Evolutionary conservation across 2,113 vertebrate genomes (phyloP).

Genomic region (Balaeniceps rex): DNA sequence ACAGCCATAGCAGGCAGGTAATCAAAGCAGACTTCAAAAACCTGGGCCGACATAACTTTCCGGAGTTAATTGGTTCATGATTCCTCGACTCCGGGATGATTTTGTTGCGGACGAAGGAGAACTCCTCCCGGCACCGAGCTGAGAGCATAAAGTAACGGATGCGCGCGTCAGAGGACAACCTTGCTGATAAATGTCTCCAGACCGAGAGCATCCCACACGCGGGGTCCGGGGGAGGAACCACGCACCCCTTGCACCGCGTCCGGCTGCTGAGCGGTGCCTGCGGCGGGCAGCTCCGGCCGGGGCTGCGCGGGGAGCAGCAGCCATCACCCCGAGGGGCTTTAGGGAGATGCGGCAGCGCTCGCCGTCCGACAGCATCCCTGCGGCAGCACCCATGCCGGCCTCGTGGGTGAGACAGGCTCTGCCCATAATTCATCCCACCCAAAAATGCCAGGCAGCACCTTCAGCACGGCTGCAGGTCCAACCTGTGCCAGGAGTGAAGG

Average conservation of each 20-base stretch:
- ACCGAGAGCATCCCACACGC: neutral
- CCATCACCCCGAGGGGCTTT: neutral
- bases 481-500: neutral
- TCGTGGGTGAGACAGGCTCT: too few relatives aligned
- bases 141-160: neutral
- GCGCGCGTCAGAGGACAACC: neutral
- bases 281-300: neutral
- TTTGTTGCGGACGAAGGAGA: neutral
- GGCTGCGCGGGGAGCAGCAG: neutral
- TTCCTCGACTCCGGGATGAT: neutral
- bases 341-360: too few relatives aligned
- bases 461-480: neutral
- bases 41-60: neutral
- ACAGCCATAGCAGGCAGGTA: neutral
- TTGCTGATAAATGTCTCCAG: neutral
- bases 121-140: neutral
- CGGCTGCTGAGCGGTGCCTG: neutral
- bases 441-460: neutral
- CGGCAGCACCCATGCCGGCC: rapidly evolving
- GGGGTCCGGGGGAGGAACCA: neutral
- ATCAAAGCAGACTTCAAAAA: slow-evolving; percentile 4
- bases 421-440: neutral
- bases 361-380: neutral
- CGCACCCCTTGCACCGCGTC: neutral
- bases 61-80: neutral